Percentiles rank a stretch among this genome's conserved stretches.
Conservation (phyloP, 2,888 invertebrate genomes). For the Carcina quercana region DNA sequence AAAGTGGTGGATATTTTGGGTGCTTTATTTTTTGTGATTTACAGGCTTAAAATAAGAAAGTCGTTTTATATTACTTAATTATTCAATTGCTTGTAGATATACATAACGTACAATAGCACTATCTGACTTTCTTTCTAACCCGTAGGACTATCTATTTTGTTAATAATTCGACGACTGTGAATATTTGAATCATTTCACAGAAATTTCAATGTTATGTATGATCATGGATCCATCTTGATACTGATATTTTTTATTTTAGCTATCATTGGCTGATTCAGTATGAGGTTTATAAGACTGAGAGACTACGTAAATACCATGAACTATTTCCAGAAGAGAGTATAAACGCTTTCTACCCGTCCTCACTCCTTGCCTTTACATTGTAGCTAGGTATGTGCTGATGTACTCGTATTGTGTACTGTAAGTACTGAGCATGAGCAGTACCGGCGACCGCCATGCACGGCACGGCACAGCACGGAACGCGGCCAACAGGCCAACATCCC, state of each 20-base stretch:
- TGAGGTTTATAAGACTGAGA: slow-evolving; percentile 69
- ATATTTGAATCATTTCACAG: too few relatives aligned
- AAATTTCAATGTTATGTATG: too few relatives aligned
- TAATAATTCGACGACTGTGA: too few relatives aligned
- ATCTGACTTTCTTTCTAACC: too few relatives aligned
- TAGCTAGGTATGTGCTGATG: slow-evolving; percentile 68
- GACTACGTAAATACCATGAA: slow-evolving; percentile 65
- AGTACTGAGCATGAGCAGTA: too few relatives aligned
- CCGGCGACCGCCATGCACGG: too few relatives aligned
- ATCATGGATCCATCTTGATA: too few relatives aligned
- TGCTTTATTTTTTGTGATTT: slow-evolving; percentile 61
- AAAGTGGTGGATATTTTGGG: slow-evolving; percentile 57
- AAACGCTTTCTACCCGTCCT: slow-evolving; percentile 73
- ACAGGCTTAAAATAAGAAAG: slow-evolving; percentile 42
- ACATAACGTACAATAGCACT: slow-evolving; percentile 46
- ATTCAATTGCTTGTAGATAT: slow-evolving; percentile 11
- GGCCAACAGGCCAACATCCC: too few relatives aligned
- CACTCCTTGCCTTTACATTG: slow-evolving; percentile 71
- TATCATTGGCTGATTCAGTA: slow-evolving; percentile 33
- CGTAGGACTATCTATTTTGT: too few relatives aligned
- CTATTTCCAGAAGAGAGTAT: slow-evolving; percentile 60
- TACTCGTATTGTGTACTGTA: too few relatives aligned
- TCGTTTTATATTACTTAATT: slow-evolving; percentile 41
- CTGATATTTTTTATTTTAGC: neutral
- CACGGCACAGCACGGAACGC: too few relatives aligned